A percentile compares a stretch with the other conserved stretches of the same genome.
Evolutionary conservation across 2,113 vertebrate genomes (phyloP).

Genomic region (Scytalopus superciliaris): DNA sequence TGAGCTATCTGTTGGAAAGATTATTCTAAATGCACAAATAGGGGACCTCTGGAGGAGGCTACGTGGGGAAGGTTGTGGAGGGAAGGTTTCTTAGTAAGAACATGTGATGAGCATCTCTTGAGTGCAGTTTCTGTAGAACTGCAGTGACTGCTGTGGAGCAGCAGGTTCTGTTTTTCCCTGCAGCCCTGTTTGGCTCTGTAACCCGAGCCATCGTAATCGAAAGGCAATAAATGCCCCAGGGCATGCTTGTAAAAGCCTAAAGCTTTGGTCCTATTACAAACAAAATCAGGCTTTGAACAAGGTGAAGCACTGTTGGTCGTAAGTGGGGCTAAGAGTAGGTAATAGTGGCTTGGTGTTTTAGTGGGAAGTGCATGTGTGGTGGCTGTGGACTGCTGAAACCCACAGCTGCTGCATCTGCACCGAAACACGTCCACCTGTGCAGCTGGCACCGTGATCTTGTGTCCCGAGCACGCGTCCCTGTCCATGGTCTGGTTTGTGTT

Average conservation of each 20-base stretch:
- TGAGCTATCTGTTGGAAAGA: background rate
- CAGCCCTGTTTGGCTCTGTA: background rate
- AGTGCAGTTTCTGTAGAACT: background rate
- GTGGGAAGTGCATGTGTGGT: background rate
- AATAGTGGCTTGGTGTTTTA: background rate
- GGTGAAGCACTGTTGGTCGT: rapidly evolving
- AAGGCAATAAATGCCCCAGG: background rate
- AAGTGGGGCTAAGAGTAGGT: background rate
- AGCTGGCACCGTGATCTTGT: rapidly evolving
- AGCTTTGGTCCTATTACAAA: background rate
- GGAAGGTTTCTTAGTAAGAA: background rate
- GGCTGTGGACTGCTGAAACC: background rate
- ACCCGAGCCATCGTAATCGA: background rate
- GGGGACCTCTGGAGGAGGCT: background rate
- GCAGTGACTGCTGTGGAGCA: background rate
- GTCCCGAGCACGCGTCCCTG: background rate
- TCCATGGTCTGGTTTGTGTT: rapidly evolving
- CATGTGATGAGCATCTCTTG: background rate
- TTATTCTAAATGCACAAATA: background rate
- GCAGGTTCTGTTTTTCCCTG: background rate
- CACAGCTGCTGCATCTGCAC: background rate
- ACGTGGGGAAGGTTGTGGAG: background rate
- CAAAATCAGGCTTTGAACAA: background rate
- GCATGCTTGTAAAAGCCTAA: background rate
- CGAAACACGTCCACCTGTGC: background rate